These are phyloP conservation scores for Taurulus bubalis DNA, from an alignment of 2,113 vertebrate genomes.

Conservation along the genomic window DNA sequence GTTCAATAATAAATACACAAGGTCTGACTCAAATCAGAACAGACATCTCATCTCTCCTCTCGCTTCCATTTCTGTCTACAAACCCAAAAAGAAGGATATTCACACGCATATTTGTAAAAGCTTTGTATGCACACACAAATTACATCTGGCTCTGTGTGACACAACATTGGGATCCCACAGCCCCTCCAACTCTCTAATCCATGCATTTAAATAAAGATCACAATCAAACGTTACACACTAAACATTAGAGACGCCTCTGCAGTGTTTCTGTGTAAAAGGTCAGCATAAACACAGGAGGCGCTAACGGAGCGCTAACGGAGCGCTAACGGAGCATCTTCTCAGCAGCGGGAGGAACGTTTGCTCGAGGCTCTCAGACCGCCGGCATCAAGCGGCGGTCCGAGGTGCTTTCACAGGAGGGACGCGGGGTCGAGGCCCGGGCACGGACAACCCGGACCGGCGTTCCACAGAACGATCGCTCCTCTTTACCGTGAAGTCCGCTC, in stretches of 20 bases:
- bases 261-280: conserved; percentile 12
- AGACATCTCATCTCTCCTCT: not conserved
- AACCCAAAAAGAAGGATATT: not conserved
- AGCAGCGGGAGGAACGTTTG: conserved; percentile 37
- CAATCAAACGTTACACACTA: conserved; percentile 26
- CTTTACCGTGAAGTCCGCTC: not conserved
- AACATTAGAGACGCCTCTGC: no score
- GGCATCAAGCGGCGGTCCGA: conserved; percentile 11
- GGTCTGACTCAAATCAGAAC: conserved; percentile 1
- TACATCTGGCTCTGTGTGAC: not conserved
- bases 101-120: not conserved
- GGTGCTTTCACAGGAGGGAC: conserved; percentile 32
- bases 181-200: not conserved
- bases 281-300: conserved; percentile 2
- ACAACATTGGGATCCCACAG: not conserved
- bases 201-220: conserved; percentile 9
- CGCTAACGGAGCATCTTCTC: no score
- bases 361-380: conserved; percentile 15
- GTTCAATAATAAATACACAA: not conserved
- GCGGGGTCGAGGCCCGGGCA: not conserved
- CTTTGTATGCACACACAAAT: not conserved
- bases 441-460: not conserved
- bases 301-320: no score
- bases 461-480: not conserved
- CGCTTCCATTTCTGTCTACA: not conserved